Conservation (phyloP, 2,888 invertebrate species). For the Mellilla xanthometata region DNA sequence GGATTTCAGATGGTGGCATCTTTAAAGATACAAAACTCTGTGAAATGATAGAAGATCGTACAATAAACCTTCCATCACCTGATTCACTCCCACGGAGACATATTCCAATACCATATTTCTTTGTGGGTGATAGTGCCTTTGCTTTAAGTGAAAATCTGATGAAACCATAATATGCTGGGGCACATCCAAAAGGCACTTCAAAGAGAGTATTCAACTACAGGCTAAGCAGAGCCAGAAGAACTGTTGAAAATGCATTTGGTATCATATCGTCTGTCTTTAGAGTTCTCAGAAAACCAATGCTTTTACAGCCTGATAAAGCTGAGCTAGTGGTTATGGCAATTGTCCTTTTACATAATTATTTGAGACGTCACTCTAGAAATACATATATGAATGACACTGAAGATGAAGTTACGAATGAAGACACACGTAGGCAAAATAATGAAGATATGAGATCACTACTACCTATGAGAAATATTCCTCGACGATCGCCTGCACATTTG, state of each 20-base stretch:
- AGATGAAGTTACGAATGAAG: too few species aligned
- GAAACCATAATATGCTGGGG: not conserved
- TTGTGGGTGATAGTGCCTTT: constrained; percentile 7
- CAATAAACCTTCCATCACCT: not conserved
- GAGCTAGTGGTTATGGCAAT: not conserved
- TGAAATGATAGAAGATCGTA: not conserved
- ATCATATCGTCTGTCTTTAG: constrained; percentile 17
- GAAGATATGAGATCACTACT: too few species aligned
- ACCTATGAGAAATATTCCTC: too few species aligned
- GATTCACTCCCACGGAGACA: not conserved
- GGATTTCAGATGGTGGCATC: not conserved
- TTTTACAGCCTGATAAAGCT: not conserved
- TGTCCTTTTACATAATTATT: not conserved
- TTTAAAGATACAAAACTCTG: not conserved
- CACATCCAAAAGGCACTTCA: not conserved
- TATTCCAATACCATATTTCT: not conserved
- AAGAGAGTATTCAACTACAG: constrained; percentile 1
- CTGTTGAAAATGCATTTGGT: constrained; percentile 3
- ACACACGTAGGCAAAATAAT: too few species aligned
- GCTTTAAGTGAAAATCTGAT: not conserved
- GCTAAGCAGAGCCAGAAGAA: not conserved
- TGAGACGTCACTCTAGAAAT: too few species aligned
- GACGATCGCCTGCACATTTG: too few species aligned
- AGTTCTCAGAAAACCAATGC: constrained; percentile 14
- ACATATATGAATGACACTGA: too few species aligned